These are phyloP conservation scores for Coenonympha glycerion DNA, from an alignment of 2,888 invertebrate genomes.

Conservation along the genomic window DNA sequence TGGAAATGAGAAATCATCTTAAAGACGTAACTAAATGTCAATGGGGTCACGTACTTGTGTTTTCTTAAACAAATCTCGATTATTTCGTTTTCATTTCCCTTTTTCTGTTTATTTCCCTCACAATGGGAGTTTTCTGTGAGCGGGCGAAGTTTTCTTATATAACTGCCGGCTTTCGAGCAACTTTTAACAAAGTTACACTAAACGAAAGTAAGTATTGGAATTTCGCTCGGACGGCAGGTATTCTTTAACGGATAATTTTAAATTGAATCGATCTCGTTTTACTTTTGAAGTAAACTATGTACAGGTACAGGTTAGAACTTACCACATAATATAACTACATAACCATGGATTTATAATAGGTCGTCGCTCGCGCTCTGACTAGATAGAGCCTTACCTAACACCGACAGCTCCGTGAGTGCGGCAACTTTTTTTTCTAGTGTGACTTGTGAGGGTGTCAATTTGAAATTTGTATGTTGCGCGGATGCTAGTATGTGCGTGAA, in stretches of 20 bases:
- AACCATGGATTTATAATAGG: too few relatives aligned
- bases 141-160: conserved; percentile 11
- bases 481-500: too few relatives aligned
- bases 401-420: too few relatives aligned
- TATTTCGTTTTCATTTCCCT: conserved; percentile 28
- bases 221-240: conserved; percentile 15
- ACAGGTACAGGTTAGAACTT: neutral
- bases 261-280: neutral
- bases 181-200: conserved; percentile 25
- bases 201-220: conserved; percentile 26
- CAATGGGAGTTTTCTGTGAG: conserved; percentile 20
- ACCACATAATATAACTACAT: neutral
- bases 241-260: conserved; percentile 2
- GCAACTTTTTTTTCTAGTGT: too few relatives aligned
- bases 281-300: neutral
- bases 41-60: conserved; percentile 60
- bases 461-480: too few relatives aligned
- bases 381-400: too few relatives aligned
- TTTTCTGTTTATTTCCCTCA: conserved; percentile 27
- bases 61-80: conserved; percentile 53
- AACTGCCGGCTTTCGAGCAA: neutral
- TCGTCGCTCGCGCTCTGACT: too few relatives aligned
- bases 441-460: too few relatives aligned
- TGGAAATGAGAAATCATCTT: conserved; percentile 51
- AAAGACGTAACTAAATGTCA: conserved; percentile 45